Percentiles rank a stretch among this genome's conserved stretches.
phyloP scores from a whole-genome alignment of 2,113 vertebrate species.

The Eudyptes chrysolophus region DNA sequence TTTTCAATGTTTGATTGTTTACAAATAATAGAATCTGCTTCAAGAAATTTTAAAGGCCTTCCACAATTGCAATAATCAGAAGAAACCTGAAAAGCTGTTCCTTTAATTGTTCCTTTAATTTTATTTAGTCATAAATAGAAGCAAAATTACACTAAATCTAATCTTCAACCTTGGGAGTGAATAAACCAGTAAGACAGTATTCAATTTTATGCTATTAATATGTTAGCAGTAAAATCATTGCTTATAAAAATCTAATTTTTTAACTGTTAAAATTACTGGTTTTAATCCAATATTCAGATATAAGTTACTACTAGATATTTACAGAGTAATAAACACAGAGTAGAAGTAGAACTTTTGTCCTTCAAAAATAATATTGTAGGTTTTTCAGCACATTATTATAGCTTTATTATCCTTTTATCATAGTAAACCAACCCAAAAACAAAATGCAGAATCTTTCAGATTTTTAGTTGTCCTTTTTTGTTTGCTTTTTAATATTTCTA shows the following conservation, averaged over 20 bases:
- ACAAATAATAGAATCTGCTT: not conserved
- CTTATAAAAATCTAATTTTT: constrained; percentile 6
- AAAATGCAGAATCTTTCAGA: not conserved
- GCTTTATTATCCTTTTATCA: not conserved
- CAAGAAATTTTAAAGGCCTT: not conserved
- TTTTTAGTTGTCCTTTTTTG: not conserved
- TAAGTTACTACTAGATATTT: not conserved
- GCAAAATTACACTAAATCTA: constrained; percentile 1
- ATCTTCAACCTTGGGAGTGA: not conserved
- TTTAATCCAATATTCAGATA: not conserved
- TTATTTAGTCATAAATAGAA: not conserved
- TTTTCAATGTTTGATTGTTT: not conserved
- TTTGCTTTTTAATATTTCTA: not conserved
- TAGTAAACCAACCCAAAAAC: not conserved
- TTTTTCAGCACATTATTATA: not conserved
- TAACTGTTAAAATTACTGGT: not conserved
- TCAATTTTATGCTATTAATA: not conserved
- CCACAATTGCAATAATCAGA: not conserved
- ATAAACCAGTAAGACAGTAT: not conserved
- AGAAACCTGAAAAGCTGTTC: not conserved
- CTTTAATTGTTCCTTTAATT: not conserved
- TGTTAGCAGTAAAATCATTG: not conserved
- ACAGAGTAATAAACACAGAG: not conserved
- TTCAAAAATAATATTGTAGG: not conserved
- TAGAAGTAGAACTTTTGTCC: not conserved